Conservation (phyloP, 2,888 invertebrate species). For the Stenoptilia bipunctidactyla region DNA sequence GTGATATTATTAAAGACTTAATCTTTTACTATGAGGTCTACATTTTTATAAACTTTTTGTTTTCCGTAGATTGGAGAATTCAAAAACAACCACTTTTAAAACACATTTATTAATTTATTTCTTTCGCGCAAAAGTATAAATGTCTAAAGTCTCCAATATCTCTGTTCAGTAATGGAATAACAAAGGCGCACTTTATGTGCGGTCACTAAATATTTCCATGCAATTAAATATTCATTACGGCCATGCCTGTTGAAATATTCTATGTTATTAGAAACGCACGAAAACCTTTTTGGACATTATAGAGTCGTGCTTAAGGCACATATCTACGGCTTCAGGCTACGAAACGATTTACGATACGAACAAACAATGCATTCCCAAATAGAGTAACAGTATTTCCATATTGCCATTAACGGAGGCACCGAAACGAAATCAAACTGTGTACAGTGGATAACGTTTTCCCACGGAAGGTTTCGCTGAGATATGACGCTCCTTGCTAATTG, state of each 20-base stretch:
- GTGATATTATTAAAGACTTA: too few species aligned
- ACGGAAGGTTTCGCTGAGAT: slow-evolving; percentile 26
- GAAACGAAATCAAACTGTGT: slow-evolving; percentile 1
- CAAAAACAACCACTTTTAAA: too few species aligned
- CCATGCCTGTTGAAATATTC: slow-evolving; percentile 26
- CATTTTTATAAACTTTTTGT: too few species aligned
- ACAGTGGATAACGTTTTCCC: slow-evolving; percentile 20
- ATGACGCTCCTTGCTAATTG: slow-evolving; percentile 35
- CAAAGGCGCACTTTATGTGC: not conserved
- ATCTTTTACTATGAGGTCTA: too few species aligned
- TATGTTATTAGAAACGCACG: slow-evolving; percentile 45
- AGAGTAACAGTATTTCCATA: slow-evolving; percentile 15
- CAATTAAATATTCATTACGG: slow-evolving; percentile 65
- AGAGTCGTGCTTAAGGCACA: not conserved
- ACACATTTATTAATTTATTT: too few species aligned
- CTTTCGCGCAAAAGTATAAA: too few species aligned
- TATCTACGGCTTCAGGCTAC: slow-evolving; percentile 17
- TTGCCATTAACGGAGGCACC: slow-evolving; percentile 6
- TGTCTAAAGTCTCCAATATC: too few species aligned
- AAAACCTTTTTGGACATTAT: slow-evolving; percentile 24
- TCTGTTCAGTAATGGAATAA: too few species aligned
- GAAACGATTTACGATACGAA: slow-evolving; percentile 18
- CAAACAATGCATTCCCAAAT: slow-evolving; percentile 18
- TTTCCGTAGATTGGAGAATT: too few species aligned
- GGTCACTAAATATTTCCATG: slow-evolving; percentile 39